phyloP scores from a whole-genome alignment of 2,888 invertebrate species.

The Beris chalybata region DNA sequence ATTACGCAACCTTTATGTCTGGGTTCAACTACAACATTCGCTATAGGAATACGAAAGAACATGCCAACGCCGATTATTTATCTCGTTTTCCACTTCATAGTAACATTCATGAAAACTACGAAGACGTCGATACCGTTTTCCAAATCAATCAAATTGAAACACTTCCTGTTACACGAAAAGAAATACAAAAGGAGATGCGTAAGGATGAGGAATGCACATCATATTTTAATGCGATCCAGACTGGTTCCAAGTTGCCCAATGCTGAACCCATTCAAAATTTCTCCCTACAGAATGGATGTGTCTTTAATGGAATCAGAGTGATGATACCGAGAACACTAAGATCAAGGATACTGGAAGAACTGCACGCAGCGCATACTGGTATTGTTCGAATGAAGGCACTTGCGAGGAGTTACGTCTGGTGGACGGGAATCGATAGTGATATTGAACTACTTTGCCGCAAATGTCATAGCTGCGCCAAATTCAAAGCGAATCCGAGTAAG shows the following conservation, averaged over 20 bases:
- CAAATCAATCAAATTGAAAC: constrained; percentile 20
- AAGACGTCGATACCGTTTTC: constrained; percentile 33
- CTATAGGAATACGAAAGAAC: constrained; percentile 27
- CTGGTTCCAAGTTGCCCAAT: not conserved
- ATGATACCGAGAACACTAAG: constrained; percentile 32
- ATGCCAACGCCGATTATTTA: constrained; percentile 35
- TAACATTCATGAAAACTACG: constrained; percentile 14
- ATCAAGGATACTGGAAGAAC: constrained; percentile 27
- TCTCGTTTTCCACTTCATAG: constrained; percentile 24
- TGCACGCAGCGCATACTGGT: constrained; percentile 39
- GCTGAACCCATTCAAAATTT: constrained; percentile 18
- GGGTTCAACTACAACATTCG: constrained; percentile 38
- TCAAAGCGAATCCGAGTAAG: constrained; percentile 34
- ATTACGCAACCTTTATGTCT: constrained; percentile 37
- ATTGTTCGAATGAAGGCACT: constrained; percentile 38
- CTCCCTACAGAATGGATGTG: constrained; percentile 30
- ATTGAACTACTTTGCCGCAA: constrained; percentile 35
- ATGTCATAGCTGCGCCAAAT: constrained; percentile 24
- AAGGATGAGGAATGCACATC: not conserved
- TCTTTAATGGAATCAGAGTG: constrained; percentile 29
- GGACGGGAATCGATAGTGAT: constrained; percentile 42
- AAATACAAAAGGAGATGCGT: constrained; percentile 20
- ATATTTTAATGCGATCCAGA: not conserved
- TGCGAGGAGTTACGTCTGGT: constrained; percentile 42
- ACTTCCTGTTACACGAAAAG: constrained; percentile 21